These are phyloP conservation scores for Conistra vaccinii DNA, from an alignment of 2,888 invertebrate species.

Conservation along the genomic window DNA sequence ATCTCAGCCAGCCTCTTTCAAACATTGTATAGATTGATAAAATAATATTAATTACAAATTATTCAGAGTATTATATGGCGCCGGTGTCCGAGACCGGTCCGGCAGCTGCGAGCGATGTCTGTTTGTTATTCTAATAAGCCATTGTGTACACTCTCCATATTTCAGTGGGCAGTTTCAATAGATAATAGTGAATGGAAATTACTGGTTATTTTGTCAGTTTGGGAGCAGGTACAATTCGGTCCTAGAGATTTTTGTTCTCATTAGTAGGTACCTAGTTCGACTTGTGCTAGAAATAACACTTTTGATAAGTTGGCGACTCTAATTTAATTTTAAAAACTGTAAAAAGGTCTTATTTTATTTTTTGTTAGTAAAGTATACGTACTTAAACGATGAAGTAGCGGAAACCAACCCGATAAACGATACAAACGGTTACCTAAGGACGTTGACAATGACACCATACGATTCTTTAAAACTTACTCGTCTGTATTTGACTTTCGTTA, in stretches of 20 bases:
- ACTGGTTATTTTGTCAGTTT: slow-evolving; percentile 61
- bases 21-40: slow-evolving; percentile 44
- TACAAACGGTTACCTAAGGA: neutral
- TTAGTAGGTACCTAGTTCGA: neutral
- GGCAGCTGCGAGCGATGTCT: slow-evolving; percentile 79
- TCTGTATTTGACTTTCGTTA: neutral
- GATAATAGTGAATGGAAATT: slow-evolving; percentile 65
- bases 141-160: slow-evolving; percentile 68
- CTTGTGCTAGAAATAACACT: neutral
- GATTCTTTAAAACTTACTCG: neutral
- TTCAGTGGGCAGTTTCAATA: slow-evolving; percentile 68
- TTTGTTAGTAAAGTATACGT: neutral
- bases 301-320: neutral
- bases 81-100: slow-evolving; percentile 77
- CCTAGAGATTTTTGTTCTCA: slow-evolving; percentile 6
- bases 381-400: neutral
- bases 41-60: slow-evolving; percentile 60
- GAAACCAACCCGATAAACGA: neutral
- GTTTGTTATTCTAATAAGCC: slow-evolving; percentile 75
- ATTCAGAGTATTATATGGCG: slow-evolving; percentile 50
- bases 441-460: neutral
- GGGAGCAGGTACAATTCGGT: slow-evolving; percentile 24
- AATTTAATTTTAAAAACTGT: neutral
- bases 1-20: slow-evolving; percentile 18
- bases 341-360: neutral